These are phyloP conservation scores for Aphidius ervi DNA, from an alignment of 1,140 invertebrate genomes.

Conservation along the genomic window DNA sequence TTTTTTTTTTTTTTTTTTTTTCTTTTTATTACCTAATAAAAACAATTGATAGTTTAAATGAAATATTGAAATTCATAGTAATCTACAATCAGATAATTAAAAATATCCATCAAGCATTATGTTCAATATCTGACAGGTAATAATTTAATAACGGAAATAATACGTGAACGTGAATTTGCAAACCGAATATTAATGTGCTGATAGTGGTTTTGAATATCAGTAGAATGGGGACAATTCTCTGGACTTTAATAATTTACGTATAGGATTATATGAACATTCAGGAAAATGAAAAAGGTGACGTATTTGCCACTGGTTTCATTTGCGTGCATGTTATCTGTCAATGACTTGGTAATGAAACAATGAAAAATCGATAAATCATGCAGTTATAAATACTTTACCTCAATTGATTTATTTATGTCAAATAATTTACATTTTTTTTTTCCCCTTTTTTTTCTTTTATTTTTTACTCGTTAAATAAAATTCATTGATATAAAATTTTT, in stretches of 20 bases:
- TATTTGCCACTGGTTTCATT: slow-evolving; percentile 1
- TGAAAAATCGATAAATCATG: slow-evolving; percentile 21
- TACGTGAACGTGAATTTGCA: slow-evolving; percentile 27
- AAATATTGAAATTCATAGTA: too few relatives aligned
- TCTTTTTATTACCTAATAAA: background rate
- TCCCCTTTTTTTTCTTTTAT: background rate
- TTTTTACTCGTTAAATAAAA: background rate
- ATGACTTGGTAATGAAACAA: slow-evolving; percentile 36
- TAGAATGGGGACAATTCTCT: slow-evolving; percentile 27
- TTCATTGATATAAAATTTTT: background rate
- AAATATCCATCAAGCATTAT: too few relatives aligned
- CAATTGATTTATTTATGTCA: slow-evolving; percentile 6
- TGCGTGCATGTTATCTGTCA: slow-evolving; percentile 21
- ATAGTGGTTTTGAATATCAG: slow-evolving; percentile 30
- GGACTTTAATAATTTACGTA: slow-evolving; percentile 8
- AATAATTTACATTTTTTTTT: background rate
- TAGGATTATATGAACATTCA: too few relatives aligned
- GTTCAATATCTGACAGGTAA: slow-evolving; percentile 27
- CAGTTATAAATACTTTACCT: too few relatives aligned
- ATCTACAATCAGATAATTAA: too few relatives aligned
- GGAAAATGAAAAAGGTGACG: too few relatives aligned
- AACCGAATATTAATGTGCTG: slow-evolving; percentile 27
- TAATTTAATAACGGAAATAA: slow-evolving; percentile 7
- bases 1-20: background rate
- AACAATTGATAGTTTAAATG: too few relatives aligned